Evolutionary conservation across 2,888 invertebrate genomes (phyloP).

Genomic region (Ichneumon xanthorius): DNA sequence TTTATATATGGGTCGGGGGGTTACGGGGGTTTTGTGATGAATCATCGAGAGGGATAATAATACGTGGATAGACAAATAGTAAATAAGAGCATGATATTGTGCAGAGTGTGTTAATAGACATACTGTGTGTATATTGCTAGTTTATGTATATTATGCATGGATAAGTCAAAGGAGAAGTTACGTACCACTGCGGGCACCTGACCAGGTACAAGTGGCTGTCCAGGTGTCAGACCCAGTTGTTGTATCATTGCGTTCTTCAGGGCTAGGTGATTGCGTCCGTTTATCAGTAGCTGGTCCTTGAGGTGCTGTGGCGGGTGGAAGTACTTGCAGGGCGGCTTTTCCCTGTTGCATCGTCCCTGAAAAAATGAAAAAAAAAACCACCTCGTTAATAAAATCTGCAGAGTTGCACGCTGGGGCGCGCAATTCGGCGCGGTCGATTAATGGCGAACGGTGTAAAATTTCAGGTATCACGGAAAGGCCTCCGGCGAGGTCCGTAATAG

Average conservation of each 20-base stretch:
- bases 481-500: neutral
- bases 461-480: neutral
- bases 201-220: conserved; percentile 95
- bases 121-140: conserved; percentile 30
- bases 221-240: conserved; percentile 97
- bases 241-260: conserved; percentile 99
- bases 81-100: conserved; percentile 73
- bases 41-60: conserved; percentile 40
- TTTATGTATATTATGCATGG: conserved; percentile 18
- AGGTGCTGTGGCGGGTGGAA: conserved; percentile 99
- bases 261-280: conserved; percentile 99
- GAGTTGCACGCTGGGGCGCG: neutral
- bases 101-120: conserved; percentile 71
- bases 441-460: neutral
- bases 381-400: neutral
- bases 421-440: neutral
- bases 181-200: conserved; percentile 97
- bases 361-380: conserved; percentile 79
- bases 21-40: neutral
- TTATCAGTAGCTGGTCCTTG: conserved; percentile 99
- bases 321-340: conserved; percentile 99
- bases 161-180: conserved; percentile 74
- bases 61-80: conserved; percentile 54
- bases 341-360: conserved; percentile 99
- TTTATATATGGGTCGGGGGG: conserved; percentile 4